Conservation (phyloP, 2,797 vertebrate species). For the Paedocypris micromegethes region DNA sequence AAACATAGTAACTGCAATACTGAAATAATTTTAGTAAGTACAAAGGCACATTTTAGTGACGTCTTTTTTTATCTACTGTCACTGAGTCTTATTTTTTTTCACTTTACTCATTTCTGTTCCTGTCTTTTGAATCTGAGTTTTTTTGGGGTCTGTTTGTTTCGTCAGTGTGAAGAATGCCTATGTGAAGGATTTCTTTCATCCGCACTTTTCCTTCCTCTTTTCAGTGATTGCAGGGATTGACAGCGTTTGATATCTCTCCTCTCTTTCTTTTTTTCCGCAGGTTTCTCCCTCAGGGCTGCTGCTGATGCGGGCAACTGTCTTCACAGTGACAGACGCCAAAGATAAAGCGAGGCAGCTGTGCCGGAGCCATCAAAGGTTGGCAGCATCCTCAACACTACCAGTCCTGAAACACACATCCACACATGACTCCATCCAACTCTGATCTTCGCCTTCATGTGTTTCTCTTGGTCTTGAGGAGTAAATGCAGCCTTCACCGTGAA, state of each 20-base stretch:
- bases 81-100: not conserved
- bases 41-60: no score
- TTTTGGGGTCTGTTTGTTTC: constrained; percentile 31
- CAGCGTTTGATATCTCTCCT: constrained; percentile 45
- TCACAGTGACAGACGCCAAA: constrained; percentile 64
- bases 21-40: no score
- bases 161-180: constrained; percentile 20
- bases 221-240: constrained; percentile 47
- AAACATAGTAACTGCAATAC: no score
- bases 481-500: constrained; percentile 24
- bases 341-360: constrained; percentile 60
- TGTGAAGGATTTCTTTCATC: constrained; percentile 41
- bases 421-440: constrained; percentile 44
- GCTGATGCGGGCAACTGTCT: constrained; percentile 70
- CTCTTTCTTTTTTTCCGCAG: constrained; percentile 39
- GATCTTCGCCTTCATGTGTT: constrained; percentile 33
- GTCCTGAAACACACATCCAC: constrained; percentile 10
- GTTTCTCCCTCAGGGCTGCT: constrained; percentile 59
- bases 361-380: constrained; percentile 59
- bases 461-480: constrained; percentile 21
- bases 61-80: no score
- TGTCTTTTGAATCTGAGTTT: constrained; percentile 2
- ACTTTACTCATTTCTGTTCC: constrained; percentile 11
- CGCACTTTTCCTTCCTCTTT: constrained; percentile 29
- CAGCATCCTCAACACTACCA: constrained; percentile 37